Conservation (phyloP, 2,888 invertebrate genomes). For the Amiota mariae region DNA sequence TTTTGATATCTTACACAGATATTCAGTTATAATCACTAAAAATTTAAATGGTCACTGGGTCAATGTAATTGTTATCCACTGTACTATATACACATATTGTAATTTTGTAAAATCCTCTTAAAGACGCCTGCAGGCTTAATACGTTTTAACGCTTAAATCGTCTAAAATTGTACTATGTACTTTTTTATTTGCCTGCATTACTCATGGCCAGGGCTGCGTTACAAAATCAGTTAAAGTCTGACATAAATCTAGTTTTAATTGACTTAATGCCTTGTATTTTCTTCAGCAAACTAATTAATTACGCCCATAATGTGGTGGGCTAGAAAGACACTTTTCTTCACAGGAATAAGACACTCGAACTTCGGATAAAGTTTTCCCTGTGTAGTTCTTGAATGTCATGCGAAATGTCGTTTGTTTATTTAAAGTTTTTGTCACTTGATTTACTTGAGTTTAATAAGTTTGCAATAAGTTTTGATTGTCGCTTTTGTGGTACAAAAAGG, state of each 20-base stretch:
- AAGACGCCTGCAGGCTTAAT: slow-evolving; percentile 5
- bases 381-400: neutral
- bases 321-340: neutral
- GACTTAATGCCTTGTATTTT: slow-evolving; percentile 58
- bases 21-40: too few relatives aligned
- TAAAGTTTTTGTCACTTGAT: slow-evolving; percentile 43
- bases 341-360: too few relatives aligned
- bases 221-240: slow-evolving; percentile 55
- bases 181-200: slow-evolving; percentile 24
- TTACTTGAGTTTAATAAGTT: slow-evolving; percentile 45
- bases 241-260: slow-evolving; percentile 63
- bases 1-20: too few relatives aligned
- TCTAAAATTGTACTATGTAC: slow-evolving; percentile 37
- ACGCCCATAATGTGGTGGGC: slow-evolving; percentile 40
- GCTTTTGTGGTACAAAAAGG: neutral
- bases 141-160: neutral
- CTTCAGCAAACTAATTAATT: slow-evolving; percentile 63
- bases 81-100: too few relatives aligned
- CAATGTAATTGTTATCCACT: too few relatives aligned
- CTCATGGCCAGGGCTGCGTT: slow-evolving; percentile 11
- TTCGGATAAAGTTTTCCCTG: neutral
- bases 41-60: too few relatives aligned
- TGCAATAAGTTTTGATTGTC: slow-evolving; percentile 26
- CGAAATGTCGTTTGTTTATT: slow-evolving; percentile 14
- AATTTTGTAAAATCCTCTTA: neutral